phyloP scores from a whole-genome alignment of 2,888 invertebrate genomes.

The Julus scanicus region DNA sequence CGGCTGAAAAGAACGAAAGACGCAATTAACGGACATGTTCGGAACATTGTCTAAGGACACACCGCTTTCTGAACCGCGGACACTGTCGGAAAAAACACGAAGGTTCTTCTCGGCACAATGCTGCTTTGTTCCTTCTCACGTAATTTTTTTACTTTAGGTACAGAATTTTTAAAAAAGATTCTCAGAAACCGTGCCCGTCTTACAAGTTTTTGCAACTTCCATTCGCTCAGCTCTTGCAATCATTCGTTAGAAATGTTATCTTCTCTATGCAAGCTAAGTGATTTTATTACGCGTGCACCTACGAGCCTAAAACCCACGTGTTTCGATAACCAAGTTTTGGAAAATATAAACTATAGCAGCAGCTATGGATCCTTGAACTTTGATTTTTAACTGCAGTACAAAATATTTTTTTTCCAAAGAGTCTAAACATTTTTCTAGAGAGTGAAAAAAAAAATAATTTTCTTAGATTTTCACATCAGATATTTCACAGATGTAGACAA shows the following conservation, averaged over 20 bases:
- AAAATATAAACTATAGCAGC: too few relatives aligned
- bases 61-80: too few relatives aligned
- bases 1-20: slow-evolving; percentile 27
- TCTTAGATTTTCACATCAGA: too few relatives aligned
- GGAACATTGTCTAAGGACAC: neutral
- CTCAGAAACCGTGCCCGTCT: neutral
- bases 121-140: neutral
- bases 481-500: too few relatives aligned
- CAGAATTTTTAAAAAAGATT: neutral
- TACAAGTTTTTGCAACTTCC: too few relatives aligned
- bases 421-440: too few relatives aligned
- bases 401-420: too few relatives aligned
- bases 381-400: too few relatives aligned
- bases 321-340: too few relatives aligned
- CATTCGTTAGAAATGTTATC: neutral
- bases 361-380: too few relatives aligned
- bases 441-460: too few relatives aligned
- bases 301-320: too few relatives aligned
- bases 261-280: neutral
- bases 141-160: neutral
- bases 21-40: slow-evolving; percentile 11
- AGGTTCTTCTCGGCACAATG: neutral
- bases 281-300: neutral
- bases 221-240: neutral
- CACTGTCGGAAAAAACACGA: neutral